These are phyloP conservation scores for Propithecus perrieri DNA, from an alignment of 2,797 vertebrate genomes.

Conservation along the genomic window DNA sequence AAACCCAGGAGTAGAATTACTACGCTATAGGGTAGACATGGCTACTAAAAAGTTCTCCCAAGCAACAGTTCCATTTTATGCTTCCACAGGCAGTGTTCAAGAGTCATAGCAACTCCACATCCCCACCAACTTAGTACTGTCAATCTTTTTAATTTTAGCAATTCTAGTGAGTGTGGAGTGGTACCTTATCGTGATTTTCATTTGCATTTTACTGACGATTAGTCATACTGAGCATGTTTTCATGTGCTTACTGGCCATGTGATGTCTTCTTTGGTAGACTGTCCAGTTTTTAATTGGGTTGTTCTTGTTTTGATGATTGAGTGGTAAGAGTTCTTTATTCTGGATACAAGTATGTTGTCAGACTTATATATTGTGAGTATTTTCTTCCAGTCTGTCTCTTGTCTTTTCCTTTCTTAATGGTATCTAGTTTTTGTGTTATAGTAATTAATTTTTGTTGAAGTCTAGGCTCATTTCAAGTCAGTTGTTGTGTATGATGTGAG, in stretches of 20 bases:
- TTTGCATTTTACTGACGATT: neutral
- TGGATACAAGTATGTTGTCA: neutral
- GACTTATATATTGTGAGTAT: neutral
- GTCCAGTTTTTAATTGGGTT: neutral
- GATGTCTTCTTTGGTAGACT: neutral
- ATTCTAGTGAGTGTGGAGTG: neutral
- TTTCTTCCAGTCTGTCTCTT: neutral
- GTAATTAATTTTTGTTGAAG: neutral
- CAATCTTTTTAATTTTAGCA: neutral
- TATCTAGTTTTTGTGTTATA: neutral
- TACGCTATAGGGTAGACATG: neutral
- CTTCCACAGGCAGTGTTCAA: neutral
- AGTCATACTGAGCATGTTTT: neutral
- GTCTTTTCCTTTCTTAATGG: neutral
- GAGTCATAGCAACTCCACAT: neutral
- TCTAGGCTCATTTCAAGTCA: neutral
- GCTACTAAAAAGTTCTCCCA: neutral
- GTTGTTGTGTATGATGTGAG: neutral
- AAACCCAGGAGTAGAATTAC: neutral
- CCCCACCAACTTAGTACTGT: neutral
- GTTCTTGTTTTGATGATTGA: neutral
- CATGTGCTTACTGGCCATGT: neutral
- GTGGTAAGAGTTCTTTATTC: neutral
- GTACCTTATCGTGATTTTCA: neutral
- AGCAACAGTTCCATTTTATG: neutral